phyloP scores from a whole-genome alignment of 2,888 invertebrate genomes.

The Sminthurides aquaticus region DNA sequence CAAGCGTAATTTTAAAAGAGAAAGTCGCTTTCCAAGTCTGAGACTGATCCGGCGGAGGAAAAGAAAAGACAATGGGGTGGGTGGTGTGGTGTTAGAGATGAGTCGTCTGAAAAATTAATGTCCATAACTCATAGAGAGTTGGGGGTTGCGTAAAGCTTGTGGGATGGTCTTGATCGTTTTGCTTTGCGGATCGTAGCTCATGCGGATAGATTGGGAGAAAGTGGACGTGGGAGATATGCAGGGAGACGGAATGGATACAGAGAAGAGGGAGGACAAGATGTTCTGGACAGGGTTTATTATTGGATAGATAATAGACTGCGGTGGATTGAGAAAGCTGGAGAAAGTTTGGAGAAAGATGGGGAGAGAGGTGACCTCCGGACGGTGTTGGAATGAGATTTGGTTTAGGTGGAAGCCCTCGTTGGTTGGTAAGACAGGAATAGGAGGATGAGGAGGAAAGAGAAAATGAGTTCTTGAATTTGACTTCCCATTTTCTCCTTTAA shows the following conservation, averaged over 20 bases:
- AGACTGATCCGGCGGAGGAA: no score
- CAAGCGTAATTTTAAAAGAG: neutral
- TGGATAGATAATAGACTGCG: no score
- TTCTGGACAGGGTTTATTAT: no score
- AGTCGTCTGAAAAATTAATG: conserved; percentile 43
- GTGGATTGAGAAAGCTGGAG: no score
- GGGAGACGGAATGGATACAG: conserved; percentile 1
- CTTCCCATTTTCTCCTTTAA: conserved; percentile 43
- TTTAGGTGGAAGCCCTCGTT: neutral
- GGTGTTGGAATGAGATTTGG: conserved; percentile 35
- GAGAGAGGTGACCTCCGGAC: conserved; percentile 25
- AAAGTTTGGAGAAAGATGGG: conserved; percentile 11
- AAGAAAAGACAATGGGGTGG: no score
- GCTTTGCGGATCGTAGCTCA: neutral
- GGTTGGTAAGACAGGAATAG: conserved; percentile 13
- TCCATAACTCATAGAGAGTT: conserved; percentile 41
- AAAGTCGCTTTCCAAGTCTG: no score
- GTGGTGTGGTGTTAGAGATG: conserved; percentile 12
- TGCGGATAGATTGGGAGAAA: neutral
- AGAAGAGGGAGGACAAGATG: conserved; percentile 11
- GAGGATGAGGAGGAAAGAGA: conserved; percentile 16
- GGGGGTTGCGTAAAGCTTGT: conserved; percentile 33
- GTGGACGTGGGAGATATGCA: neutral
- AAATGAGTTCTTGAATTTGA: conserved; percentile 44
- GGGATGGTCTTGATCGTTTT: conserved; percentile 11